Evolutionary conservation across 23 tunicate genomes (phyloP), one percentile per base, ranked within the genome.

Genomic region (Ascidia mentula): DNA sequence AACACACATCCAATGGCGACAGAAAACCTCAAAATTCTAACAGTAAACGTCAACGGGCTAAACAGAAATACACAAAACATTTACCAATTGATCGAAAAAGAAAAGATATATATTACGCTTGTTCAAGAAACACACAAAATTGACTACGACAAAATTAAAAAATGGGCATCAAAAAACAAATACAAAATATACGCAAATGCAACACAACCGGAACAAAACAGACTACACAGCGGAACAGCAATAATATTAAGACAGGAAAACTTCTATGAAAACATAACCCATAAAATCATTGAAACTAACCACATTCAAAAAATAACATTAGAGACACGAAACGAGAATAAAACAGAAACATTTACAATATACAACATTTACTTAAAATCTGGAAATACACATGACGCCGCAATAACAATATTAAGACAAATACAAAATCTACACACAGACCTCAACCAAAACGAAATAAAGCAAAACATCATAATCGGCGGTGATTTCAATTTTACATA

Each of bases 401-500:
- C n/a, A n/a, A n/a, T n/a, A n/a, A n/a, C n/a, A n/a, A n/a, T n/a
- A n/a, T n/a, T n/a, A n/a, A n/a, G n/a, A n/a, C n/a, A n/a, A n/a
- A n/a, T n/a, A n/a, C n/a, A n/a, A n/a, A n/a, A n/a, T n/a, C n/a
- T n/a, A n/a, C n/a, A n/a, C n/a, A n/a, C n/a, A n/a, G n/a, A n/a
- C n/a, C n/a, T n/a, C n/a, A n/a, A n/a, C n/a, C n/a, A n/a, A 12
- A 42, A 42, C 15, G 15, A 42, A 12, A 12, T 42, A 42, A 9
- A 42, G 15, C 53, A 42, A 42, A 42, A 42, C 53, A 12, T 9
- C 22, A 74, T 74, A 3, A 37, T 36, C 46, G 34, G 12, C 6
- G 78, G 78, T 1, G 78, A 74, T 36, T 74, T 74, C 38, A 74
- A 74, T 13, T 36, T 74, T 6, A 31, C 24, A 34, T 1, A 37